A percentile compares a stretch with the other conserved stretches of the same genome.
Evolutionary conservation across 2,888 invertebrate genomes (phyloP).

Genomic region (Eristalis arbustorum): DNA sequence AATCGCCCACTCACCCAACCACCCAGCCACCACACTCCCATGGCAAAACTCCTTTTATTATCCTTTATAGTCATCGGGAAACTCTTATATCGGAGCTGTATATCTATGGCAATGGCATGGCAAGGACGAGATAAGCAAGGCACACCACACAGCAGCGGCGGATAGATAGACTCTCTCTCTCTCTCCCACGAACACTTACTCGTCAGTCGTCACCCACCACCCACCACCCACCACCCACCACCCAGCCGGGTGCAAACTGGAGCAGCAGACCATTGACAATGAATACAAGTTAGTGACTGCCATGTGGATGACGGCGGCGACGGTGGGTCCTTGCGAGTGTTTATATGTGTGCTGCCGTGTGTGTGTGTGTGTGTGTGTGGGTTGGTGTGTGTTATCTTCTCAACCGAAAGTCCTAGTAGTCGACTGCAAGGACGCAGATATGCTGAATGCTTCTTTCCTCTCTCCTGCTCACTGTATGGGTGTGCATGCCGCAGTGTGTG

Average conservation of each 20-base stretch:
- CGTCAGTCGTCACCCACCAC: too few species aligned
- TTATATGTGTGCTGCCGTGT: not conserved
- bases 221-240: too few species aligned
- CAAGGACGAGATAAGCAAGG: slow-evolving; percentile 70
- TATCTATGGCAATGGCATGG: slow-evolving; percentile 71
- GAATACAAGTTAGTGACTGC: slow-evolving; percentile 14
- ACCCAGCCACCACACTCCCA: slow-evolving; percentile 60
- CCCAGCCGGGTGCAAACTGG: slow-evolving; percentile 20
- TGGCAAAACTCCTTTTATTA: slow-evolving; percentile 71
- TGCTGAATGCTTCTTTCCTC: not conserved
- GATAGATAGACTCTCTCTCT: slow-evolving; percentile 9
- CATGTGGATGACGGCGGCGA: not conserved
- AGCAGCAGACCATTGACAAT: slow-evolving; percentile 63
- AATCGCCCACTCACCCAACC: slow-evolving; percentile 40
- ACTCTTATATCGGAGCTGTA: slow-evolving; percentile 70
- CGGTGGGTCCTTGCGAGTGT: not conserved
- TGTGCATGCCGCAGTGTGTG: slow-evolving; percentile 15
- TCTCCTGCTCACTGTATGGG: not conserved
- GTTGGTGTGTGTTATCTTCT: slow-evolving; percentile 60
- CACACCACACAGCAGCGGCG: slow-evolving; percentile 27
- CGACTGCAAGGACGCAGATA: slow-evolving; percentile 58
- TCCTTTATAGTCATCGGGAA: slow-evolving; percentile 71
- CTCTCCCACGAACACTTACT: not conserved
- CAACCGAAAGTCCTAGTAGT: slow-evolving; percentile 41
- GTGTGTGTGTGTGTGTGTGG: slow-evolving; percentile 23